These are phyloP conservation scores for Netelia inedita DNA, from an alignment of 2,888 invertebrate genomes.

Conservation along the genomic window DNA sequence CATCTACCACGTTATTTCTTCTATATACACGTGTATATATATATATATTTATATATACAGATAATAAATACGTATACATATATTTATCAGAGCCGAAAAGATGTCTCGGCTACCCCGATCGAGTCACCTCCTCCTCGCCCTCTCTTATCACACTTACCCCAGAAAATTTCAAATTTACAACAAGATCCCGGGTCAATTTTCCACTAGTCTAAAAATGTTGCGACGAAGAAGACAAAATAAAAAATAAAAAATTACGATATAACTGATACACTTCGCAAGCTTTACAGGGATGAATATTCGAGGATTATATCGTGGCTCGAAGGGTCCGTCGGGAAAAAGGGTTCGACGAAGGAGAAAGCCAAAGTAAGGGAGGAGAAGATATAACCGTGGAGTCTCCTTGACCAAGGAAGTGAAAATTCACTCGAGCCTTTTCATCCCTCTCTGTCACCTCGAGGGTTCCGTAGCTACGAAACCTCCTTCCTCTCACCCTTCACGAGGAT, in stretches of 20 bases:
- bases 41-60: background rate
- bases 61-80: background rate
- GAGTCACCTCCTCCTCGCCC: background rate
- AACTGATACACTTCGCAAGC: too few species aligned
- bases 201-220: too few species aligned
- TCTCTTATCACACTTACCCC: background rate
- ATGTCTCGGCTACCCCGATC: background rate
- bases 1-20: conserved; percentile 31
- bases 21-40: background rate
- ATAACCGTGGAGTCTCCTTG: conserved; percentile 44
- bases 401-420: conserved; percentile 66
- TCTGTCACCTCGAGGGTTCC: conserved; percentile 37
- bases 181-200: background rate
- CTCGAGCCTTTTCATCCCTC: conserved; percentile 35
- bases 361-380: conserved; percentile 3
- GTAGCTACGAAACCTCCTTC: conserved; percentile 12
- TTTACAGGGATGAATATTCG: background rate
- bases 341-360: background rate
- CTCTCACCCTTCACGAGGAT: background rate
- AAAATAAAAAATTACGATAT: too few species aligned
- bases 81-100: conserved; percentile 21
- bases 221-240: too few species aligned
- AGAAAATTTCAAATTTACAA: background rate
- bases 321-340: background rate
- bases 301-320: background rate